Conservation (phyloP, 2,113 vertebrate genomes). For the Ameiurus melas region DNA sequence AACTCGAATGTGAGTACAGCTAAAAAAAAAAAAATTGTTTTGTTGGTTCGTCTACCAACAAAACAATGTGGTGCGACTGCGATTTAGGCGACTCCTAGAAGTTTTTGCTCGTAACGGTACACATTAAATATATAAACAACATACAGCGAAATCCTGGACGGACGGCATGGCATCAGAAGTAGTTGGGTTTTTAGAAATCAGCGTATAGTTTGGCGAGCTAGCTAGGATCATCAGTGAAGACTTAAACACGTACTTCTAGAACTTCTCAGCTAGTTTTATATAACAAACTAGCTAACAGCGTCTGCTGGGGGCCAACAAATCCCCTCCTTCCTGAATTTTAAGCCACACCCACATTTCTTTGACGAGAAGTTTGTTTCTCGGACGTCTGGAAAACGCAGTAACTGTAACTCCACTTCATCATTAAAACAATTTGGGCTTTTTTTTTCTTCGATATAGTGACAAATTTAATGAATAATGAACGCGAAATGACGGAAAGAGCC, state of each 20-base stretch:
- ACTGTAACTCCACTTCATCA: neutral
- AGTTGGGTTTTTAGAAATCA: neutral
- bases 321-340: neutral
- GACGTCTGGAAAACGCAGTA: neutral
- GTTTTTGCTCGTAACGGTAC: no score
- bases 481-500: neutral
- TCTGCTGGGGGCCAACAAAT: neutral
- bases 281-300: neutral
- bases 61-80: no score
- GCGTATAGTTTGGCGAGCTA: neutral
- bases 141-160: no score
- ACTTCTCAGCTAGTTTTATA: neutral
- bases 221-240: neutral
- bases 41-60: no score
- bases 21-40: no score
- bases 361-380: neutral
- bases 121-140: no score
- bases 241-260: neutral
- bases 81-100: no score
- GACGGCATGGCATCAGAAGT: neutral
- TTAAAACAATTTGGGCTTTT: neutral
- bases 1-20: no score
- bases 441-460: neutral
- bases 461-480: neutral
- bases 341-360: no score